These are phyloP conservation scores for Porites lutea DNA, from an alignment of 64 coral and sea anemone species.

Conservation along the genomic window DNA sequence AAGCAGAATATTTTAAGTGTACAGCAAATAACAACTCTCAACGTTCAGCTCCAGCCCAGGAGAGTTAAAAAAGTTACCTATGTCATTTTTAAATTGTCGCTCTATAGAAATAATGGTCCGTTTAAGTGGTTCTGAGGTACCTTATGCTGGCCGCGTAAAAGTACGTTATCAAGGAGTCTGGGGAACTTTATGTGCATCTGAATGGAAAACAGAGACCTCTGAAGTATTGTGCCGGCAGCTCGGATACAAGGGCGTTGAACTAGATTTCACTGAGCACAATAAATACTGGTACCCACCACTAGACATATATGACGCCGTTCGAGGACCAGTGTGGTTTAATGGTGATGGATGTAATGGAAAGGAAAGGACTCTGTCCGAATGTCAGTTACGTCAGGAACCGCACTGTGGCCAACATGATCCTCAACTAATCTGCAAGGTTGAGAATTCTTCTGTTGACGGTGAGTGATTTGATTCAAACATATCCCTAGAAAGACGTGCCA, in stretches of 20 bases:
- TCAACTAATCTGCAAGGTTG: conserved; percentile 4
- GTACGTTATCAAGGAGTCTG: conserved; percentile 44
- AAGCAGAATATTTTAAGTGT: too few relatives aligned
- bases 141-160: conserved; percentile 41
- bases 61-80: too few relatives aligned
- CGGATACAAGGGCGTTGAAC: conserved; percentile 24
- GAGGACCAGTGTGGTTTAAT: conserved; percentile 28
- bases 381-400: neutral
- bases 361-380: conserved; percentile 1
- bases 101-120: conserved; percentile 1
- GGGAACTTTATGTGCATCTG: conserved; percentile 9
- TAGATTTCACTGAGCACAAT: neutral
- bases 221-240: conserved; percentile 33
- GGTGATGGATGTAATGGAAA: conserved; percentile 2
- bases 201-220: conserved; percentile 30
- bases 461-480: neutral
- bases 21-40: too few relatives aligned
- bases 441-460: conserved; percentile 24
- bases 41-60: too few relatives aligned
- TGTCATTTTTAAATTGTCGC: neutral
- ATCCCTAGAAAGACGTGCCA: too few relatives aligned
- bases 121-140: conserved; percentile 10
- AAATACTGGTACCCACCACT: neutral
- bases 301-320: neutral
- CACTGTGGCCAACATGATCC: neutral